Evolutionary conservation across 64 coral and sea anemone species (phyloP).

Genomic region (Stylophora pistillata): DNA sequence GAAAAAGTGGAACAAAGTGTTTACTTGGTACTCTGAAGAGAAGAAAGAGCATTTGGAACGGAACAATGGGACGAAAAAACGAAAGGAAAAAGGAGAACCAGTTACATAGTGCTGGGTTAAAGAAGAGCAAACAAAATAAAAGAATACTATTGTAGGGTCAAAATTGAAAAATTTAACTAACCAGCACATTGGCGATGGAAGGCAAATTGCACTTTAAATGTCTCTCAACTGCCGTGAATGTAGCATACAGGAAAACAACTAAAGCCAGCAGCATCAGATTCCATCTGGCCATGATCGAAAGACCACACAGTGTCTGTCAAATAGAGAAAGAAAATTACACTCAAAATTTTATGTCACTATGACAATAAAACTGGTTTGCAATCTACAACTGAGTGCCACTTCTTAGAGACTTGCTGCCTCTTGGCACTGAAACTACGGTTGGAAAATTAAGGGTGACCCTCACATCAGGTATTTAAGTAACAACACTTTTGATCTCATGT

Average conservation of each 20-base stretch:
- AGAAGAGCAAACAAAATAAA: not conserved
- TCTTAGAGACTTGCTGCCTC: no score
- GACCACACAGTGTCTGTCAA: not conserved
- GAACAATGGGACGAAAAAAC: no score
- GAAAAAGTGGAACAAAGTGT: constrained; percentile 17
- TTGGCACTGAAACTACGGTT: no score
- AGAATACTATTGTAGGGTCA: not conserved
- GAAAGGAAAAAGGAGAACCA: not conserved
- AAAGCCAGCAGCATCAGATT: not conserved
- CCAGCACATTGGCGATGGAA: not conserved
- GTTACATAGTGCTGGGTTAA: not conserved
- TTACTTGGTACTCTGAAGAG: no score
- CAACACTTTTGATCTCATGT: no score
- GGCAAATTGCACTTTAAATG: constrained; percentile 2
- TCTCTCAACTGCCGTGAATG: not conserved
- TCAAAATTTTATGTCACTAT: no score
- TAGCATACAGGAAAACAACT: not conserved
- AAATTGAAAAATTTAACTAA: not conserved
- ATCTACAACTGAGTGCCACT: no score
- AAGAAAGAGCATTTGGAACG: not conserved
- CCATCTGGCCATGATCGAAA: not conserved
- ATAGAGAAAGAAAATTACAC: not conserved
- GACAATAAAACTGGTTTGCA: no score
- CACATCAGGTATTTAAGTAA: no score
- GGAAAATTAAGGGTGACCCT: no score